Evolutionary conservation across 2,113 vertebrate species (phyloP), one percentile per base, ranked within the genome.

Genomic region (Bombycilla garrulus): DNA sequence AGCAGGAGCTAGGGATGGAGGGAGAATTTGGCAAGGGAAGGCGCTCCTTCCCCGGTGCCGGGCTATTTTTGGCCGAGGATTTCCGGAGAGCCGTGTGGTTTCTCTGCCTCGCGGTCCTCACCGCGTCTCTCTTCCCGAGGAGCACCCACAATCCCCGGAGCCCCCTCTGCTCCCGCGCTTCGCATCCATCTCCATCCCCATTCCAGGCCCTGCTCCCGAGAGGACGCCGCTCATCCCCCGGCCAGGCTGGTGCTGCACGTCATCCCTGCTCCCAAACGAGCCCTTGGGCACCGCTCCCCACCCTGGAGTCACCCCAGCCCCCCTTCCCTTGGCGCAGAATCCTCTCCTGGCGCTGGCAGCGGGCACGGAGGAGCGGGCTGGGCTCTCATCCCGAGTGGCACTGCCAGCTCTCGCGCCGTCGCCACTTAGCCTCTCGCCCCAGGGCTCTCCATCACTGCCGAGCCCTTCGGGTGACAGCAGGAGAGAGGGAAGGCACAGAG

Each of bases 341-440:
- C 12, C 42, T 57, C 57, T 53, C 20, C 54, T 6, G 36, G 85
- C 45, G 4, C 71, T 8, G 42, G 79, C 26, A 12, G 80, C 61
- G 5, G 88, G 91, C 71, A 33, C 11, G 8, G 81, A 54, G 67
- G 15, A 60, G 73, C 72, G 5, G 78, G 58, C 61, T 35, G 86
- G 56, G 91, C 74, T 95, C 83, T 74, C 65, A 11, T 10, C 5
- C 57, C 36, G 14, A 61, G 79, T 33, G 23, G 47, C 48, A 25
- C 61, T 69, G 86, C 83, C 86, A 72, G 94, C 94, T 85, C 93
- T 47, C 12, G 5, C 44, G 25, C 69, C 14, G 54, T 28, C 62
- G 10, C 92, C 84, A 89, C 95, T 93, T 89, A 86, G 95, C 94
- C 95, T 93, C 87, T 80, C 16, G 54, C 81, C 73, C 94, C 81